Base-by-base conservation (phyloP, 2,113 vertebrate species). In the Ploceus nigricollis region DNA sequence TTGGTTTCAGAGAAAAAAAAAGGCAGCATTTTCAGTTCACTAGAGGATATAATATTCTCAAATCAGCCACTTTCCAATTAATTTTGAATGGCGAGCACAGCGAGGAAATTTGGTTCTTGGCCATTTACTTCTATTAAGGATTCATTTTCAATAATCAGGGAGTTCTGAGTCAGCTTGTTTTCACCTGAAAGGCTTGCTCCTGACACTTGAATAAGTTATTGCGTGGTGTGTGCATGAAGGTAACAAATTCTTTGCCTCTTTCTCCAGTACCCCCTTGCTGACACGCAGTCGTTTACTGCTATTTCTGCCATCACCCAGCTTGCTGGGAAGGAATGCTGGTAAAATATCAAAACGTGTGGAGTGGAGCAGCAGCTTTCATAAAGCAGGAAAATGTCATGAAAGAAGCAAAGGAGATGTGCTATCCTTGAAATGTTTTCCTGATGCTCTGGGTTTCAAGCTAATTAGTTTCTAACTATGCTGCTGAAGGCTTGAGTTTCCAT, bases 121-220 rank as follows among this genome's bases (percentile, higher is more conserved):
- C 87, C 91, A 90, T 97, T 97, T 97, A 70, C 79, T 93, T 96
- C 83, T 82, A 95, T 97, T 98, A 97, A 95, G 95, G 93, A 95
- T 96, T 97, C 91, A 93, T 97, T 97, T 96, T 94, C 72, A 89
- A 90, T 96, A 97, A 97, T 98, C 94, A 93, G 81, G 86, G 92
- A 95, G 88, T 93, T 96, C 92, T 95, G 93, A 92, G 87, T 97
- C 97, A 97, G 96, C 95, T 96, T 8, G 54, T 97, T 96, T 95
- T 96, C 87, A 95, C 96, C 91, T 97, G 93, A 93, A 97, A 97
- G 84, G 33, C 66, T 96, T 79, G 60, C 60, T 96, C 85, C 77
- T 97, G 97, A 96, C 94, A 96, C 39, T 60, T 86, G 60, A 95
- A 97, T 92, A 77, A 96, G 97, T 95, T 60, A 82, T 35, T 12